phyloP scores from a whole-genome alignment of 2,797 vertebrate genomes.

The Micromesistius poutassou region DNA sequence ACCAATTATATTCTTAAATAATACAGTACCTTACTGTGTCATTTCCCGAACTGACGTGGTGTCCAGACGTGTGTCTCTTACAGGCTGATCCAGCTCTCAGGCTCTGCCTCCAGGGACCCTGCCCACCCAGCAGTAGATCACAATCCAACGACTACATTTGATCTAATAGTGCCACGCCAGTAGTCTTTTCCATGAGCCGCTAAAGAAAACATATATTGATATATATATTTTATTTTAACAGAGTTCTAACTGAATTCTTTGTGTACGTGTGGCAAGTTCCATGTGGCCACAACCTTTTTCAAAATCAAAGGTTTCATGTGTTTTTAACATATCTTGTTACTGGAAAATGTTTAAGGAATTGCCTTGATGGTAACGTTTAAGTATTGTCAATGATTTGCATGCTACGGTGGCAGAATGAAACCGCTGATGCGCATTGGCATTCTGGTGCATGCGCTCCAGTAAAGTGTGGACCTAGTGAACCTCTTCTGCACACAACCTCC shows the following conservation, averaged over 20 bases:
- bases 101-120: constrained; percentile 68
- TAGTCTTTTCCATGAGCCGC: constrained; percentile 19
- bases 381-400: not conserved
- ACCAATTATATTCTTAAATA: constrained; percentile 70
- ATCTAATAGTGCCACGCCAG: constrained; percentile 33
- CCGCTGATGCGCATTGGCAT: not conserved
- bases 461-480: not conserved
- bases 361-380: not conserved
- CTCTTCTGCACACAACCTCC: not conserved
- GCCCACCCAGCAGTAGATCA: constrained; percentile 55
- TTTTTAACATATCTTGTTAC: not conserved
- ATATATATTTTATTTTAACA: not conserved
- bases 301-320: not conserved
- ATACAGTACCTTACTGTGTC: constrained; percentile 62
- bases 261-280: not conserved
- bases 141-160: constrained; percentile 47
- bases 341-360: not conserved
- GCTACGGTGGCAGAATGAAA: not conserved
- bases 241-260: constrained; percentile 4
- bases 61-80: constrained; percentile 77
- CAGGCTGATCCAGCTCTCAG: constrained; percentile 75
- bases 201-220: not conserved
- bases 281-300: not conserved
- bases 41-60: constrained; percentile 73
- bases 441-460: not conserved